Evolutionary conservation across 2,888 invertebrate genomes (phyloP), one percentile per base, ranked within the genome.

Genomic region (Apeira syringaria): DNA sequence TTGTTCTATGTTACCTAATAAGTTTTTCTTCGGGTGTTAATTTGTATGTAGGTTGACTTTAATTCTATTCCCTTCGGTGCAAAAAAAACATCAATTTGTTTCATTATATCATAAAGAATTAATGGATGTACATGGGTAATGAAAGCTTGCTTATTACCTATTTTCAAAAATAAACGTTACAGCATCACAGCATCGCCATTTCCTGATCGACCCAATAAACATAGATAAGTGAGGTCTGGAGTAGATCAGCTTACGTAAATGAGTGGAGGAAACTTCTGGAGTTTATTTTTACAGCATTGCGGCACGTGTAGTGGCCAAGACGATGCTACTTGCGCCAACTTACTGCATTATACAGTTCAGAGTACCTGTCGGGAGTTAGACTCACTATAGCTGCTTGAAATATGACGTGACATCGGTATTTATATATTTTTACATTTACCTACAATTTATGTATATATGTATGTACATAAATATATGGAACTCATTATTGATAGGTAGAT

Each of bases 131-230:
- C n/a, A n/a, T n/a, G n/a, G n/a, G n/a, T n/a, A n/a, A n/a, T n/a
- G n/a, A n/a, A n/a, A n/a, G n/a, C n/a, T n/a, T n/a, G n/a, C n/a
- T n/a, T n/a, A n/a, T n/a, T n/a, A n/a, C n/a, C n/a, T n/a, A n/a
- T n/a, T n/a, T n/a, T n/a, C n/a, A n/a, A 20, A 80, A 83, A 83
- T 82, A 82, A 80, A 76, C 77, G 43, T 31, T 35, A 54, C 46
- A 48, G 49, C 53, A 55, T 57, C 57, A 69, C 67, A 68, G 64
- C 69, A 62, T 74, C 56, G 76, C 74, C 63, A 77, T 83, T 80
- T 84, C 79, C 80, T 79, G 76, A 77, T 80, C 65, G 80, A 75
- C 74, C 77, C 66, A 76, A 80, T 83, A 83, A 80, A 80, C 68
- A 68, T 62, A 59, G 59, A 56, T 66, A 68, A 74, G 74, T 70